Conservation (phyloP, 2,113 vertebrate species). For the Rattus norvegicus region GRCr8 NC_086025.1:135964001-135964500, state of each 20-base stretch:
- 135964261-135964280: neutral
- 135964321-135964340: neutral
- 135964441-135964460: conserved; percentile 54
- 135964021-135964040: neutral
- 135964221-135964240: neutral
- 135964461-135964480: neutral
- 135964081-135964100: conserved; percentile 25
- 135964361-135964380: conserved; percentile 59
- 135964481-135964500: neutral
- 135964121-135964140: neutral
- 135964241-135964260: conserved; percentile 10
- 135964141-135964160: neutral
- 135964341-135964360: conserved; percentile 1
- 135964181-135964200: neutral
- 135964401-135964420: conserved; percentile 21
- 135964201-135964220: neutral
- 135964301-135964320: neutral
- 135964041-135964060: neutral
- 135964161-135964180: neutral
- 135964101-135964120: neutral
- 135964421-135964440: conserved; percentile 17
- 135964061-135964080: neutral
- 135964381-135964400: conserved; percentile 59
- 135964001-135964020: neutral
- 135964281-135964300: neutral